phyloP scores from a whole-genome alignment of 2,888 invertebrate species.

The Craniophora ligustri region DNA sequence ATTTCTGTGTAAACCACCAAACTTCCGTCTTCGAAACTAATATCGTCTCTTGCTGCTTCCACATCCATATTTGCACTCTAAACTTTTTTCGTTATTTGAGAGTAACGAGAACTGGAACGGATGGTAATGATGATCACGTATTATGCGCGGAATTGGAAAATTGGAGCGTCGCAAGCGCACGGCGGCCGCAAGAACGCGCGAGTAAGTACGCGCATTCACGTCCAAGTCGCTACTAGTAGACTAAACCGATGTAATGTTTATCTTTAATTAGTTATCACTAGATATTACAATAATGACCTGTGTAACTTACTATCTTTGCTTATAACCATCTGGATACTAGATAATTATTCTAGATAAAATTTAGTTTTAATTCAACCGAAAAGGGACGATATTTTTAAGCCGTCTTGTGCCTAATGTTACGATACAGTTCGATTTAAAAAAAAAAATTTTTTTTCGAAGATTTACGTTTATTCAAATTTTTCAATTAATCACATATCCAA shows the following conservation, averaged over 20 bases:
- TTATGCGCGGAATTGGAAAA: slow-evolving; percentile 70
- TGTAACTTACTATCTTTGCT: slow-evolving; percentile 41
- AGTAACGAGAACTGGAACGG: slow-evolving; percentile 49
- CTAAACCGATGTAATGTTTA: slow-evolving; percentile 27
- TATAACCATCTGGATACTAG: slow-evolving; percentile 31
- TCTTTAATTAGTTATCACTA: slow-evolving; percentile 37
- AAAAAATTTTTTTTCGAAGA: no score
- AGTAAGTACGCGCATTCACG: slow-evolving; percentile 18
- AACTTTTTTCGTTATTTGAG: slow-evolving; percentile 27
- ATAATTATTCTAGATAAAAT: slow-evolving; percentile 23
- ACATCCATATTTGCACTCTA: slow-evolving; percentile 69
- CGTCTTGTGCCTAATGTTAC: no score
- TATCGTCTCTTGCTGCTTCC: slow-evolving; percentile 72
- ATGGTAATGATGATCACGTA: slow-evolving; percentile 55
- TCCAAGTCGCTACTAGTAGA: slow-evolving; percentile 21
- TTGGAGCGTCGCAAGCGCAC: slow-evolving; percentile 56
- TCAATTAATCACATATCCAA: no score
- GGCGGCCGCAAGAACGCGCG: slow-evolving; percentile 23
- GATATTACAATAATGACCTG: slow-evolving; percentile 44
- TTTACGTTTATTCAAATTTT: no score
- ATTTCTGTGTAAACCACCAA: slow-evolving; percentile 70
- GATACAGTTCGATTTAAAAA: no score
- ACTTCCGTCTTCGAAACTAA: slow-evolving; percentile 73
- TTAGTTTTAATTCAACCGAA: no score
- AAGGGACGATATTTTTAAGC: no score